A percentile compares a stretch with the other conserved stretches of the same genome.
Evolutionary conservation across 1,140 invertebrate species (phyloP).

Genomic region (Drosophila nasuta): DNA sequence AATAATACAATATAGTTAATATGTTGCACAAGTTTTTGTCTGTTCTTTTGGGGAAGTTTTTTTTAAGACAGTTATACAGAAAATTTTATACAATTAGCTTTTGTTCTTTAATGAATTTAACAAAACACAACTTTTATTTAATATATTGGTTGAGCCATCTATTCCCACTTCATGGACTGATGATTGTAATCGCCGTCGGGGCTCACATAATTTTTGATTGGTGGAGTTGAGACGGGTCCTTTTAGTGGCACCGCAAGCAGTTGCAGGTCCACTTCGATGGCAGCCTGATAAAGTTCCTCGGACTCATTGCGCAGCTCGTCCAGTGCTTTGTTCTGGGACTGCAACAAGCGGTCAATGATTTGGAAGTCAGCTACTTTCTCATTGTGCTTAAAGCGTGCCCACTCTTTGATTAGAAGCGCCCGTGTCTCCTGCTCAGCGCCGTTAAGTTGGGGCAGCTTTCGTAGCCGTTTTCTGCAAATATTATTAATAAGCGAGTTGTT

Average conservation of each 20-base stretch:
- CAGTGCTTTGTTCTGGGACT: constrained; percentile 91
- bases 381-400: constrained; percentile 89
- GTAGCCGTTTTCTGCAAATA: constrained; percentile 76
- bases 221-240: constrained; percentile 91
- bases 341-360: constrained; percentile 88
- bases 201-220: constrained; percentile 90
- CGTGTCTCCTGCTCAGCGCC: constrained; percentile 86
- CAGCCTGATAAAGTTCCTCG: constrained; percentile 92
- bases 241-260: constrained; percentile 88
- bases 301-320: constrained; percentile 91
- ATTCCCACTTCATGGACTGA: constrained; percentile 91
- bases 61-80: background rate
- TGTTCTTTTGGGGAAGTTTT: background rate
- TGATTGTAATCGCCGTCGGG: constrained; percentile 95
- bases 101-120: constrained; percentile 5
- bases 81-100: no score
- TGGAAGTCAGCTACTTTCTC: constrained; percentile 88
- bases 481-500: no score
- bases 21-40: background rate
- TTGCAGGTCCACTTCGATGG: constrained; percentile 90
- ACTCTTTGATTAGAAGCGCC: constrained; percentile 89
- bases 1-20: constrained; percentile 32
- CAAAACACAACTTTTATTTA: constrained; percentile 47
- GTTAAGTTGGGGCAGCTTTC: constrained; percentile 85
- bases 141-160: constrained; percentile 11